A percentile compares a stretch with the other conserved stretches of the same genome.
Evolutionary conservation across 2,113 vertebrate genomes (phyloP).

Genomic region (Micronycteris hirsuta): DNA sequence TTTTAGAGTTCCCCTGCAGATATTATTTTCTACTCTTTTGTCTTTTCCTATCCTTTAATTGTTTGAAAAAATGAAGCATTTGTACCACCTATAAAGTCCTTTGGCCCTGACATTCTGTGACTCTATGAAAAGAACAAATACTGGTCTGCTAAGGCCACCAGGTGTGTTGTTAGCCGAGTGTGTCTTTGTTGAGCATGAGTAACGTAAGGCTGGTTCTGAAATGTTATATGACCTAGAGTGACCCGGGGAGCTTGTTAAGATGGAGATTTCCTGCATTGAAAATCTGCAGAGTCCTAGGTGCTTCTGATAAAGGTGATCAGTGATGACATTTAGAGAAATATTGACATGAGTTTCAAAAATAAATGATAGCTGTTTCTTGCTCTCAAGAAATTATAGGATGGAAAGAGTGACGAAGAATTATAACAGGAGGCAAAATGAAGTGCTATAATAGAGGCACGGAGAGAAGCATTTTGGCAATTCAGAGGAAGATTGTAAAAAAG

Average conservation of each 20-base stretch:
- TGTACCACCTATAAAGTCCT: neutral
- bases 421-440: neutral
- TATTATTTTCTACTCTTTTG: neutral
- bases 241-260: neutral
- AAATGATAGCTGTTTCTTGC: neutral
- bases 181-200: neutral
- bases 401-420: neutral
- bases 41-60: constrained; percentile 1
- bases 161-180: neutral
- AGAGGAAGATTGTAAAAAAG: neutral
- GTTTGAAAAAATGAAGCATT: neutral
- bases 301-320: neutral
- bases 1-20: neutral
- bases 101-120: constrained; percentile 1
- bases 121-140: neutral
- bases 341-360: neutral
- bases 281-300: neutral
- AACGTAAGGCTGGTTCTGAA: neutral
- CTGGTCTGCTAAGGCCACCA: neutral
- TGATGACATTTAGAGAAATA: constrained; percentile 4
- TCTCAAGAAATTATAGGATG: neutral
- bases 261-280: neutral
- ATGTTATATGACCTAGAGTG: neutral
- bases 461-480: neutral
- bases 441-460: neutral